Evolutionary conservation across 2,113 vertebrate species (phyloP).

Genomic region (Crotalus viridis): DNA sequence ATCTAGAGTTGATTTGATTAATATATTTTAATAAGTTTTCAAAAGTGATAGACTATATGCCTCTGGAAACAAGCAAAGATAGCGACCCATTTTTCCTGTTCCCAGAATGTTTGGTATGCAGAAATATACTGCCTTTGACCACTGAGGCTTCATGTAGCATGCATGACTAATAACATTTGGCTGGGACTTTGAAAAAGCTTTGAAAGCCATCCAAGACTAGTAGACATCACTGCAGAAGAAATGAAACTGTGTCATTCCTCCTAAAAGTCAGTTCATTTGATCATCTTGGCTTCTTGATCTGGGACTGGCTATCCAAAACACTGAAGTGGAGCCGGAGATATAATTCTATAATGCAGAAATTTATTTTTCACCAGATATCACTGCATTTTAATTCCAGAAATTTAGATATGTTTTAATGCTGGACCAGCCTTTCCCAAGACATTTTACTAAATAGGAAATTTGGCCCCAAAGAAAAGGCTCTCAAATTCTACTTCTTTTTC

Average conservation of each 20-base stretch:
- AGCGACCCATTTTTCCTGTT: background rate
- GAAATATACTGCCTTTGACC: background rate
- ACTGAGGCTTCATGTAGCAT: background rate
- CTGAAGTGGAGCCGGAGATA: background rate
- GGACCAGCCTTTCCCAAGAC: background rate
- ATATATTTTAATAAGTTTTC: background rate
- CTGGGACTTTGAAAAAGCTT: background rate
- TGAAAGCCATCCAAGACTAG: background rate
- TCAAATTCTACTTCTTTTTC: background rate
- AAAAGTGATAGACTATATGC: background rate
- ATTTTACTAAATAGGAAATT: background rate
- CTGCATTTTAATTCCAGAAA: background rate
- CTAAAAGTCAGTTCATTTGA: background rate
- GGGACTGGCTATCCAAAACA: background rate
- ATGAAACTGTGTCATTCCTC: background rate
- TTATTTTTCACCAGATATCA: background rate
- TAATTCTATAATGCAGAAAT: background rate
- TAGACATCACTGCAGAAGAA: background rate
- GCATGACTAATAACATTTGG: background rate
- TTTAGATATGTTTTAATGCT: background rate
- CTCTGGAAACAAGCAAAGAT: background rate
- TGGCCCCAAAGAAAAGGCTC: background rate
- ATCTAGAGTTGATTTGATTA: background rate
- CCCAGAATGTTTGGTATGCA: background rate
- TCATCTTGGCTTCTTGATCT: background rate